Evolutionary conservation across 2,113 vertebrate genomes (phyloP).

Genomic region (Grammomys surdaster): DNA sequence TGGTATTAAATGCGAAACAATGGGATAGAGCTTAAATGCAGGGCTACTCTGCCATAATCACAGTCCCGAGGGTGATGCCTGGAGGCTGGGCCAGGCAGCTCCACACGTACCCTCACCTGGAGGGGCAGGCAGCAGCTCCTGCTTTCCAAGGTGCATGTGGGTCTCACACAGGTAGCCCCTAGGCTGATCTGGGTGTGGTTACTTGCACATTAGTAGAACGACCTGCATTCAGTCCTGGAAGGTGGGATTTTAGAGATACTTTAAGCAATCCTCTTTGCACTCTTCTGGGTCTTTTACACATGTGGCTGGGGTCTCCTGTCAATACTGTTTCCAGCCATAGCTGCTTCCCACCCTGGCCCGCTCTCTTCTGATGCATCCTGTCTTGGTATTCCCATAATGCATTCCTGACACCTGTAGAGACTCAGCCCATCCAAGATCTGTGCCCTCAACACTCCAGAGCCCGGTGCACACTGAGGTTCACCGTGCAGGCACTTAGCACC

Average conservation of each 20-base stretch:
- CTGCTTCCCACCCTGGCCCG: no score
- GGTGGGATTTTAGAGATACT: background rate
- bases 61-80: background rate
- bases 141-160: background rate
- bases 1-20: background rate
- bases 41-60: background rate
- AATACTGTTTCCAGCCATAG: background rate
- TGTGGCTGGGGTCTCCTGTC: background rate
- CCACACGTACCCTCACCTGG: background rate
- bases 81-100: background rate
- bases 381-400: background rate
- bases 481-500: no score
- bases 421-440: background rate
- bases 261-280: background rate
- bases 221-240: background rate
- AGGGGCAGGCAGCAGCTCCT: fast-evolving
- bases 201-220: background rate
- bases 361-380: background rate
- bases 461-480: background rate
- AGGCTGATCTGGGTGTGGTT: background rate
- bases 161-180: background rate
- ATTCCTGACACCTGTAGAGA: background rate
- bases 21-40: background rate
- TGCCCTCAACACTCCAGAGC: background rate
- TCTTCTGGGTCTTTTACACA: background rate